A percentile compares a stretch with the other conserved stretches of the same genome.
These are phyloP conservation scores for Eupelmus urozonus DNA, from an alignment of 2,888 invertebrate genomes.

Conservation along the genomic window DNA sequence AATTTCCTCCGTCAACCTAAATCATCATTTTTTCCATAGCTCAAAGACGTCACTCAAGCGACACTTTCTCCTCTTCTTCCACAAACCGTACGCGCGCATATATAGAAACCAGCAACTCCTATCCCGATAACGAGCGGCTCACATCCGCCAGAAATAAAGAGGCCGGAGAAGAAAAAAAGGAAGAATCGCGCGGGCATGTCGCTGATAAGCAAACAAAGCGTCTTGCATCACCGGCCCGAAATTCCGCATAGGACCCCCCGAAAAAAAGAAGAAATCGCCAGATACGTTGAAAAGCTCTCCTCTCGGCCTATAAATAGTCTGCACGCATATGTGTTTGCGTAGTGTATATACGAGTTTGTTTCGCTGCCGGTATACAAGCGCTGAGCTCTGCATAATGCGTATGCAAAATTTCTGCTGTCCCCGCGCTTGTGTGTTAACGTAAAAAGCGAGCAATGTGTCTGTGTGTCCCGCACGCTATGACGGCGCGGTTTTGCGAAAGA, in stretches of 20 bases:
- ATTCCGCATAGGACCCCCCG: neutral
- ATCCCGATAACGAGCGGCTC: no score
- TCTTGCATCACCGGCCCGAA: neutral
- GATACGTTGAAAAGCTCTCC: slow-evolving; percentile 4
- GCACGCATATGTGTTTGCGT: neutral
- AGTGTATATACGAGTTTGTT: slow-evolving; percentile 19
- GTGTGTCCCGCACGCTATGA: slow-evolving; percentile 27
- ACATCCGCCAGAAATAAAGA: no score
- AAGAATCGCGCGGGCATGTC: neutral
- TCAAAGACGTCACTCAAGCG: no score
- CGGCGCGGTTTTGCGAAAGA: slow-evolving; percentile 49
- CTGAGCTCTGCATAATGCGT: slow-evolving; percentile 44
- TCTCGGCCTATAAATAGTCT: slow-evolving; percentile 30
- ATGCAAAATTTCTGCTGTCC: slow-evolving; percentile 30
- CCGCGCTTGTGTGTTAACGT: neutral
- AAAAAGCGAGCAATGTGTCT: no score
- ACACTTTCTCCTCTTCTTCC: slow-evolving; percentile 34
- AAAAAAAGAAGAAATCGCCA: slow-evolving; percentile 26
- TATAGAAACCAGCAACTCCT: no score
- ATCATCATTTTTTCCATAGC: neutral
- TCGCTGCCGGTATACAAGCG: neutral
- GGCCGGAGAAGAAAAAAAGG: slow-evolving; percentile 16
- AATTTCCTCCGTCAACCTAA: slow-evolving; percentile 10
- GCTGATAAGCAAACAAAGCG: slow-evolving; percentile 36
- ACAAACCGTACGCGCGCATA: neutral